Evolutionary conservation across 2,888 invertebrate species (phyloP), one percentile per base, ranked within the genome.

Genomic region (Anthrax anthrax): DNA sequence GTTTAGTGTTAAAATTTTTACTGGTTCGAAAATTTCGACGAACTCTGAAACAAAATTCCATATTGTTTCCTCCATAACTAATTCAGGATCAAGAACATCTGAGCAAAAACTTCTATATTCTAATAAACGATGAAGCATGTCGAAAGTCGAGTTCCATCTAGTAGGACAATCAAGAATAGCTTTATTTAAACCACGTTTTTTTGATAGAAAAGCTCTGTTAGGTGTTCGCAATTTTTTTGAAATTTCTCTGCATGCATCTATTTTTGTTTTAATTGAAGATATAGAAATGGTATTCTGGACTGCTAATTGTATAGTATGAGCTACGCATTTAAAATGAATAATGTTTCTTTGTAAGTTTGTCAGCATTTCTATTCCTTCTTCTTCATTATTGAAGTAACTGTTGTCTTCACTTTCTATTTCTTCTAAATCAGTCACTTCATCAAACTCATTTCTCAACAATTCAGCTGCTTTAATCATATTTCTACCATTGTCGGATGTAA

Each of bases 251-350:
- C 36, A 27, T 32, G 4, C 29, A 37, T 18, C 19, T 23, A 39
- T 39, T 18, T 29, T 44, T 19, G 39, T 18, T 17, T 17, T 37
- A 36, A 40, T 34, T 44, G 44, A 44, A 40, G 23, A 19, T 13
- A 16, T 17, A 17, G 18, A 16, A 16, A 43, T 43, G 14, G 38
- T 43, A 23, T 43, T 38, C 17, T 38, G 16, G 38, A 43, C 43
- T 38, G 38, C 38, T 18, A 43, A 38, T 36, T 43, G 43, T 18
- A 18, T 17, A 32, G 43, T 43, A 38, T 43, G 43, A 14, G 38
- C 29, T 29, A 43, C 43, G 32, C 43, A 43, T 18, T 18, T 43
- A 43, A 43, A 43, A 32, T 43, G 40, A 43, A 43, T 43, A 18
- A 43, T 43, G 38, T 38, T 43, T 10, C 10, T 6, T 17, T 42